Base-by-base conservation (phyloP, 92 coral and sea anemone species). In the Phenganax subtilis region DNA sequence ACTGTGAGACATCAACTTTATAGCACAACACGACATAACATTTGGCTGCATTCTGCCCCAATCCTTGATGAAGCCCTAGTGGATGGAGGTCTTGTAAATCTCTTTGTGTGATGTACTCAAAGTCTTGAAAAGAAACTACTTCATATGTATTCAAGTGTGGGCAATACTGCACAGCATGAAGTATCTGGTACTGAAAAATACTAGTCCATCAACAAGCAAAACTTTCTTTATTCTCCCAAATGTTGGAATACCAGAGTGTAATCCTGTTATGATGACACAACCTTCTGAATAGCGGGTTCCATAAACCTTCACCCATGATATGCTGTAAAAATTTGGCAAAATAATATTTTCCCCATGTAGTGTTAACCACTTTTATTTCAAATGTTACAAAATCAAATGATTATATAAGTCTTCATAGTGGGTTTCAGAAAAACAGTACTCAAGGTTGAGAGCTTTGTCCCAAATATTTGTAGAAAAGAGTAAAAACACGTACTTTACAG, bases 101-200 rank as follows among this genome's bases (percentile, higher is more conserved):
- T 12, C 51, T 27, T 72, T 91, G 90, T 59, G 70, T 86, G 7
- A 91, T 74, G 57, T 30, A 87, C 4, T 53, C 28, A 28, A 52
- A 12, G 54, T 85, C 85, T 80, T 89, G 75, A 3, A 9, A 12
- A 25, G 31, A 44, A 20, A 9, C 52, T 37, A 91, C 89, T 61
- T 68, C 87, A 73, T 85, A 89, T 12, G 96, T 92, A 89, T 91
- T 91, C 58, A 89, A 54, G 64, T 87, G 92, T 20, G 31, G 25
- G 8, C 51, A 81, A 78, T 68, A 88, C 51, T 84, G 85, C 5
- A 82, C 6, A 59, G 60, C 55, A n/a, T 77, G 84, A 6, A 73
- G 28, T 25, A 59, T 72, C 11, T 57, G 73, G 57, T 84, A 89
- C 27, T 89, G 58, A 47, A 89, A 20, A 88, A 74, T 7, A 67